Percentiles rank a stretch among this genome's conserved stretches.
Evolutionary conservation across 2,797 vertebrate genomes (phyloP).

Genomic region (Helicolenus hilgendorfi): DNA sequence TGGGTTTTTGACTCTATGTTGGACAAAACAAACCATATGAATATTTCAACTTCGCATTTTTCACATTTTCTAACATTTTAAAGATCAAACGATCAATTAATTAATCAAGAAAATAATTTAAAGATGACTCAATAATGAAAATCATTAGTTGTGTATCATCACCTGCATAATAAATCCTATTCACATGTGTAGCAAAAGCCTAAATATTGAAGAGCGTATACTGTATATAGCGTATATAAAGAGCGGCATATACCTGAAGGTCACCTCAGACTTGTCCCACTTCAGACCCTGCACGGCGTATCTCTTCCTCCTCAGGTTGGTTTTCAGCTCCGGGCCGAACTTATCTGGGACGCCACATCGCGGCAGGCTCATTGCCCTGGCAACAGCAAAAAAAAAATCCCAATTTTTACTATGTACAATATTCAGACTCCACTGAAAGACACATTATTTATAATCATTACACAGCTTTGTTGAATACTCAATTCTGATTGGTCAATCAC

Average conservation of each 20-base stretch:
- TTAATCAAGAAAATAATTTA: not conserved
- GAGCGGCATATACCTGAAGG: constrained; percentile 90
- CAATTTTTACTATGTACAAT: not conserved
- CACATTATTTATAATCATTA: not conserved
- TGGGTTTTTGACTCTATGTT: not conserved
- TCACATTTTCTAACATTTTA: not conserved
- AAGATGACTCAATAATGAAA: not conserved
- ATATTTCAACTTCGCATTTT: not conserved
- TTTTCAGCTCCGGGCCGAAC: constrained; percentile 94
- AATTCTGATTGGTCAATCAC: no score
- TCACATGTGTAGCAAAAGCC: not conserved
- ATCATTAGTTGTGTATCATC: not conserved
- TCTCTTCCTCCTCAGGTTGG: constrained; percentile 94
- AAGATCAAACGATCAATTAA: not conserved
- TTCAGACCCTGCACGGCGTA: constrained; percentile 95
- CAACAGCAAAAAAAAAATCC: not conserved
- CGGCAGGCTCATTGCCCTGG: constrained; percentile 93
- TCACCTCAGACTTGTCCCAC: constrained; percentile 94
- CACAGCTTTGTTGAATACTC: no score
- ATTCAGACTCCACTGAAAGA: not conserved
- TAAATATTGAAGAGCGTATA: not conserved
- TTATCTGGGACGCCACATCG: constrained; percentile 96
- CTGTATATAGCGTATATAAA: not conserved
- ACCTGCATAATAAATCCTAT: not conserved
- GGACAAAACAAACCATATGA: not conserved